Conservation (phyloP, 2,797 vertebrate genomes). For the Emydoidea blandingii region DNA sequence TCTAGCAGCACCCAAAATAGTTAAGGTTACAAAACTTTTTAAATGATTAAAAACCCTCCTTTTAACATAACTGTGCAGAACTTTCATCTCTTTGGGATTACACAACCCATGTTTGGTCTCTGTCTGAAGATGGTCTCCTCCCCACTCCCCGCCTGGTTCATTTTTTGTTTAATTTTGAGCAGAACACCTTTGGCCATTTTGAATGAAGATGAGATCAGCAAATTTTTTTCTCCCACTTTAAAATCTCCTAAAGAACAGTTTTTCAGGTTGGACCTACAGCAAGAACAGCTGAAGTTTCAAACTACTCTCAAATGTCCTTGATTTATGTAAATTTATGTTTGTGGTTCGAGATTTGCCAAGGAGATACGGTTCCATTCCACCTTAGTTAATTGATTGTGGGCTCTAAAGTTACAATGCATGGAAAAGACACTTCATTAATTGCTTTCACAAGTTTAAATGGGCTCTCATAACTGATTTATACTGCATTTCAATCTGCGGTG, state of each 20-base stretch:
- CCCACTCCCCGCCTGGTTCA: not conserved
- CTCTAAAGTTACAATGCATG: not conserved
- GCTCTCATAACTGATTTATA: not conserved
- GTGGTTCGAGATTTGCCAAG: accelerated
- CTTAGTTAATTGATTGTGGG: not conserved
- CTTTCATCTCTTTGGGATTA: not conserved
- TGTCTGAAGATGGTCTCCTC: not conserved
- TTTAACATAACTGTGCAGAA: not conserved
- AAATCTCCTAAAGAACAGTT: not conserved
- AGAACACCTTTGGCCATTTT: not conserved
- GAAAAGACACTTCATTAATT: not conserved
- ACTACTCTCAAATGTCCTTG: not conserved
- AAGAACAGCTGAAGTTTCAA: not conserved
- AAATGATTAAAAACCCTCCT: not conserved
- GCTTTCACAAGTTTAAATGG: not conserved
- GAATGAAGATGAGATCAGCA: not conserved
- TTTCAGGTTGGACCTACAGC: accelerated
- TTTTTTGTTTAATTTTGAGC: not conserved
- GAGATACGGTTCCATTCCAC: accelerated
- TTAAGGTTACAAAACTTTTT: not conserved
- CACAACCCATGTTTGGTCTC: not conserved
- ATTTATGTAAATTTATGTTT: not conserved
- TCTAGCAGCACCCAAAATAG: not conserved
- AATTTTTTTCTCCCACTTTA: not conserved
- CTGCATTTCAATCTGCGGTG: not conserved